phyloP scores from a whole-genome alignment of 2,888 invertebrate genomes.

The Chrysotoxum bicinctum region DNA sequence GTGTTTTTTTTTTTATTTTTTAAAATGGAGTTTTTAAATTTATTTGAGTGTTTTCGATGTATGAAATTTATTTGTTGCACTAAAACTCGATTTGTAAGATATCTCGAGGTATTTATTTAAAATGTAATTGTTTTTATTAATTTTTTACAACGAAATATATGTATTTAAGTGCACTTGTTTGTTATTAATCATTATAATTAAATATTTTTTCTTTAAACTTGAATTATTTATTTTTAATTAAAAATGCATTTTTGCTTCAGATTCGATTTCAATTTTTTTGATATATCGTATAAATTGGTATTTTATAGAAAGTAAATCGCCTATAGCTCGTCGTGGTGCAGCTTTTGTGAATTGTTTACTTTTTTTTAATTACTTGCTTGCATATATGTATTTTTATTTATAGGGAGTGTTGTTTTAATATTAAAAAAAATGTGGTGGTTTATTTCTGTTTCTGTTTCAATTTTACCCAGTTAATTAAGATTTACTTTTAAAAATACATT shows the following conservation, averaged over 20 bases:
- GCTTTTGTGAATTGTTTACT: constrained; percentile 30
- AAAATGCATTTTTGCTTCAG: constrained; percentile 28
- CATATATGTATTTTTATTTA: neutral
- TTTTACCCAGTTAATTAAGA: constrained; percentile 5
- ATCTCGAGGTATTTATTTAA: neutral
- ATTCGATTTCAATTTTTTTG: constrained; percentile 10
- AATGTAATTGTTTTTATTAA: neutral
- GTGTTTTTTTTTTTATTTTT: neutral
- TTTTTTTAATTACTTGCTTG: neutral
- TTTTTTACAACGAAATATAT: neutral
- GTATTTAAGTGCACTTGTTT: neutral
- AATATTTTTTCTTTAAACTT: neutral
- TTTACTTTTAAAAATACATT: neutral
- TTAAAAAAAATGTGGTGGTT: neutral
- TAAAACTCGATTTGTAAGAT: neutral
- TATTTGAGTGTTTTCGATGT: neutral
- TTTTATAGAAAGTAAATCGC: neutral
- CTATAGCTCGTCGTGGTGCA: constrained; percentile 46
- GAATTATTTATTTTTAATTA: constrained; percentile 27
- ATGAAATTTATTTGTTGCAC: neutral
- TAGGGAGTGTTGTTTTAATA: neutral
- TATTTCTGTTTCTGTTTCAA: neutral
- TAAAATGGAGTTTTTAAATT: neutral
- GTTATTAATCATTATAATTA: neutral
- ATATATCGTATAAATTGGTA: neutral